Percentiles rank a stretch among this genome's conserved stretches.
These are phyloP conservation scores for Cephalopachus bancanus DNA, from an alignment of 2,797 vertebrate genomes.

Conservation along the genomic window DNA sequence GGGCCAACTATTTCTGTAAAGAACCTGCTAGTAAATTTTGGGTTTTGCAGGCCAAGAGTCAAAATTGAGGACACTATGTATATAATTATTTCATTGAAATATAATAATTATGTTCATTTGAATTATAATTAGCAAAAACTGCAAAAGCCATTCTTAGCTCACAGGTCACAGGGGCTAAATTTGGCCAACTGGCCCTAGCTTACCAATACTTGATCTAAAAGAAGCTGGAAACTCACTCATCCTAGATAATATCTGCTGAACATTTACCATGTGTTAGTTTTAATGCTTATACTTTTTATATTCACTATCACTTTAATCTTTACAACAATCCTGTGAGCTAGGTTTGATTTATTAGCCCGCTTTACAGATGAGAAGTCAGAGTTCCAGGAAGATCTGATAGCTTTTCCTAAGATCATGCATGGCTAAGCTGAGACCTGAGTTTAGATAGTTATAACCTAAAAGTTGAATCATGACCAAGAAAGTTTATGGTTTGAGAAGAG, in stretches of 20 bases:
- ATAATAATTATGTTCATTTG: neutral
- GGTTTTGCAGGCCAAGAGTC: neutral
- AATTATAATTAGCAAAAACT: constrained; percentile 9
- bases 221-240: neutral
- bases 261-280: neutral
- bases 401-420: neutral
- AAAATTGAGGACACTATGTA: constrained; percentile 11
- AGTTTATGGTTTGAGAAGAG: neutral
- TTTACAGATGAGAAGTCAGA: neutral
- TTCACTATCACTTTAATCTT: neutral
- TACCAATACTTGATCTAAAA: neutral
- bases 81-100: constrained; percentile 22
- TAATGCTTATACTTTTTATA: neutral
- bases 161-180: neutral
- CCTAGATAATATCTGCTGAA: no score
- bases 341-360: neutral
- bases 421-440: neutral
- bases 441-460: neutral
- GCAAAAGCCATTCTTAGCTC: neutral
- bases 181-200: neutral
- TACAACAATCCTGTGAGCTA: neutral
- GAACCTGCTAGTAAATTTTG: neutral
- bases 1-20: constrained; percentile 24
- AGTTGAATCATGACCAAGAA: neutral
- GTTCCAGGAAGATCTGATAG: neutral